Conservation (phyloP, 2,888 invertebrate species). For the Acrobasis suavella region DNA sequence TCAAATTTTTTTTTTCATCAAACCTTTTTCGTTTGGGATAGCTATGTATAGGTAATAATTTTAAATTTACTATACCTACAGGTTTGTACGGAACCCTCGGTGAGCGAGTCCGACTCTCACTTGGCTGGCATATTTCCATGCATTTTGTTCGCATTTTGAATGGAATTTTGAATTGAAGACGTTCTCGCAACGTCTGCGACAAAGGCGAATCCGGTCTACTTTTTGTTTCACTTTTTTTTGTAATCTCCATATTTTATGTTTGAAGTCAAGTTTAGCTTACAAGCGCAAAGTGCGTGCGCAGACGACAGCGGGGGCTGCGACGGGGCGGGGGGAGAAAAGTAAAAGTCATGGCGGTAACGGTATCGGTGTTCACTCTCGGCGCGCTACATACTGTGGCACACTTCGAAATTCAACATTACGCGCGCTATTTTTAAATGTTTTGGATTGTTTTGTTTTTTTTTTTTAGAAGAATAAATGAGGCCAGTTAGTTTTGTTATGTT, state of each 20-base stretch:
- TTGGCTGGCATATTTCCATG: no score
- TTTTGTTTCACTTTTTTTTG: no score
- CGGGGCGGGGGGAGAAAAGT: slow-evolving; percentile 57
- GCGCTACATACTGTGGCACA: slow-evolving; percentile 47
- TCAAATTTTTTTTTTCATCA: no score
- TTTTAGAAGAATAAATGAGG: background rate
- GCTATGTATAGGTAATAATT: no score
- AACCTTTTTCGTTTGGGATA: no score
- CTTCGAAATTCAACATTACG: slow-evolving; percentile 34
- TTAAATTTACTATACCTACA: no score
- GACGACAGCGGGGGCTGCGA: slow-evolving; percentile 17
- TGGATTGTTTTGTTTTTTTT: slow-evolving; percentile 7
- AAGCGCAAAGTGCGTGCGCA: slow-evolving; percentile 18
- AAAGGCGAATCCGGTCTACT: no score
- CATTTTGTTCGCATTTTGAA: no score
- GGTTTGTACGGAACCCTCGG: no score
- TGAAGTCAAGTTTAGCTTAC: slow-evolving; percentile 18
- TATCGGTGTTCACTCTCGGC: slow-evolving; percentile 72
- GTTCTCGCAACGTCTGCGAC: no score
- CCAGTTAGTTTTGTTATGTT: background rate
- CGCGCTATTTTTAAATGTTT: slow-evolving; percentile 18
- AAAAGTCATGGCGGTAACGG: slow-evolving; percentile 72
- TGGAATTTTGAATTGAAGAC: no score
- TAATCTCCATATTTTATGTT: background rate
- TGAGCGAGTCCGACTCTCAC: no score